A percentile compares a stretch with the other conserved stretches of the same genome.
Evolutionary conservation across 2,113 vertebrate genomes (phyloP).

Genomic region (Caracal caracal): DNA sequence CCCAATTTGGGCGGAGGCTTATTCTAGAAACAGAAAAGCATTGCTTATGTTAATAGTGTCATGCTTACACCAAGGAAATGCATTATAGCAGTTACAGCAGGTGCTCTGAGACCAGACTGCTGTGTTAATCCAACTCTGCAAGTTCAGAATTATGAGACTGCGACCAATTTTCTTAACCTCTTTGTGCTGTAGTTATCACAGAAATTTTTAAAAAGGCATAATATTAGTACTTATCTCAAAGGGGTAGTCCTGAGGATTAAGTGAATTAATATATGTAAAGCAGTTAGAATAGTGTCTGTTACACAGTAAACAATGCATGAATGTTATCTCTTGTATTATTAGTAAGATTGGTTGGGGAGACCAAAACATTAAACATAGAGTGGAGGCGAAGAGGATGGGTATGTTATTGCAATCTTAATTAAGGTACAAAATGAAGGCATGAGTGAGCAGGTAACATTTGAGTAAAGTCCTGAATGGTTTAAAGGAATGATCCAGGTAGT

Average conservation of each 20-base stretch:
- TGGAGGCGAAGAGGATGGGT: not conserved
- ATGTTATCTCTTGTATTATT: not conserved
- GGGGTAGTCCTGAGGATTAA: not conserved
- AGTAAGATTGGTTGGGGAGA: not conserved
- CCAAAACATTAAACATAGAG: not conserved
- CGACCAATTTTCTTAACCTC: not conserved
- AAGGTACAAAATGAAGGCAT: not conserved
- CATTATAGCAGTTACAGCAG: not conserved
- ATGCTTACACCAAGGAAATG: not conserved
- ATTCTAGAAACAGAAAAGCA: not conserved
- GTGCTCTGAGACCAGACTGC: too few relatives aligned
- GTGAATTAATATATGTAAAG: not conserved
- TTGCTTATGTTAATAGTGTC: not conserved
- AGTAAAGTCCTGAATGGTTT: not conserved
- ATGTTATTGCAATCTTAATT: not conserved
- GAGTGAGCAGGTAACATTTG: not conserved
- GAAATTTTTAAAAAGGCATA: not conserved
- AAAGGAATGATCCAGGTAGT: not conserved
- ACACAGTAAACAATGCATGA: not conserved
- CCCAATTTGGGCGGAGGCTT: not conserved
- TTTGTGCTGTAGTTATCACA: not conserved
- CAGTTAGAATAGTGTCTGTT: not conserved
- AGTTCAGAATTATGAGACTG: not conserved
- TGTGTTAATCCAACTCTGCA: not conserved
- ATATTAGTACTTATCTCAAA: not conserved